Base-by-base conservation (phyloP, 2,888 invertebrate species). In the Steinernema scapterisci region DNA sequence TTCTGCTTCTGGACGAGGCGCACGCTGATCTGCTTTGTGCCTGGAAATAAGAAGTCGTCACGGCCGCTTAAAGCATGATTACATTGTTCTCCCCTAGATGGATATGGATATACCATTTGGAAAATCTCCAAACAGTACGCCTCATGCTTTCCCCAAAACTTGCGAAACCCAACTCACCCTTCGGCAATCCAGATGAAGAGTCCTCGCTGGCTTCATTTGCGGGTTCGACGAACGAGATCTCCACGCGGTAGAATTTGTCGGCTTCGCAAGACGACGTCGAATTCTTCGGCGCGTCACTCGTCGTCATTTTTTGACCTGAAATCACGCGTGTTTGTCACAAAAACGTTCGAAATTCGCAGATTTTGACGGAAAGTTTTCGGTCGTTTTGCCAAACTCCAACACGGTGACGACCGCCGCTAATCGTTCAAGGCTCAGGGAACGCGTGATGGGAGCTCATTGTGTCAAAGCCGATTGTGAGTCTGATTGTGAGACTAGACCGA, bases 191-290 rank as follows among this genome's bases (percentile, higher is more conserved):
- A 16, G 54, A 9, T 13, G 54, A 19, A 6, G 54, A 54, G 21
- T 54, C 25, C 25, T 54, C 54, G 6, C 23, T 25, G 13, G 21
- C 21, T 2, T 19, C 21, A 25, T 54, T 54, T 54, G 2, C 25
- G 54, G 38, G 11, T 63, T 63, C 63, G 25, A 63, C 63, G 19
- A 63, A 63, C 31, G 63, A 63, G 16, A 63, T 38, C 16, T 63
- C 63, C 27, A 63, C 63, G 13, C 63, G 63, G 16, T 63, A 31
- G 25, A 63, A 38, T 38, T 31, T 63, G 38, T 38, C 63, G 7
- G 63, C 63, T 27, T 63, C 63, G 38, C 63, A 63, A 6, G 63
- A 63, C n/a, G 52, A 52, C 21, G 52, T 52, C 52, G 21, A 52
- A 1, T 19, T 19, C 23, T 52, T 63, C 63, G 63, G 63, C 11